These are phyloP conservation scores for Saxicola maurus DNA, from an alignment of 2,797 vertebrate genomes.

Conservation along the genomic window DNA sequence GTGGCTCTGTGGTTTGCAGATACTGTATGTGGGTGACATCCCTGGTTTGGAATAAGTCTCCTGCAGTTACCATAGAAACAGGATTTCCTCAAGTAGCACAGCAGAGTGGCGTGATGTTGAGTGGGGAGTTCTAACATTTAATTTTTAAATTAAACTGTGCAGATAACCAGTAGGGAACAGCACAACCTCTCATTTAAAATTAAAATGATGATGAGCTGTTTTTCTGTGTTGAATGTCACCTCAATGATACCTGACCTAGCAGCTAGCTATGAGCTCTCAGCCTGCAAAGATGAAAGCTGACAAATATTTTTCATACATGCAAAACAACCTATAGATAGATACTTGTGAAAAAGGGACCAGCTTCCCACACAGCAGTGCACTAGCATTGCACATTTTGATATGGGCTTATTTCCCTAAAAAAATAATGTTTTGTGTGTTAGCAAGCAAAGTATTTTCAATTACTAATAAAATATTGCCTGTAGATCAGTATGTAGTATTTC, in stretches of 20 bases:
- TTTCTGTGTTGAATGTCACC: not conserved
- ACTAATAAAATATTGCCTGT: not conserved
- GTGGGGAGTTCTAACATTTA: slow-evolving; percentile 59
- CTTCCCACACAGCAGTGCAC: not conserved
- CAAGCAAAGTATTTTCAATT: slow-evolving; percentile 19
- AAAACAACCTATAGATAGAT: slow-evolving; percentile 9
- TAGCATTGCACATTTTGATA: not conserved
- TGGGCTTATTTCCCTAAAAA: slow-evolving; percentile 17
- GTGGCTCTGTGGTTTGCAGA: slow-evolving; percentile 36
- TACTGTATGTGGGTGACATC: slow-evolving; percentile 64
- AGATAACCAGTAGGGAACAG: slow-evolving; percentile 27
- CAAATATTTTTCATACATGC: not conserved
- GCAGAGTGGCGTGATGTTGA: slow-evolving; percentile 59
- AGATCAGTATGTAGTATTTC: slow-evolving; percentile 6
- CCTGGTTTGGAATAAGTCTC: slow-evolving; percentile 73
- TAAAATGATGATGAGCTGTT: not conserved
- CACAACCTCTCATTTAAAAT: not conserved
- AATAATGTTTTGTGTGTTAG: not conserved
- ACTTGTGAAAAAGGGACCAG: not conserved
- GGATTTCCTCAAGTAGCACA: slow-evolving; percentile 61
- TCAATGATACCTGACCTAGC: not conserved
- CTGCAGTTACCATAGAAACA: slow-evolving; percentile 81
- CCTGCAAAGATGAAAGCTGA: slow-evolving; percentile 4
- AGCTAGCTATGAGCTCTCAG: not conserved
- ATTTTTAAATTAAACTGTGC: slow-evolving; percentile 60